Evolutionary conservation across 2,888 invertebrate species (phyloP), one percentile per base, ranked within the genome.

Genomic region (Diabrotica balteata): DNA sequence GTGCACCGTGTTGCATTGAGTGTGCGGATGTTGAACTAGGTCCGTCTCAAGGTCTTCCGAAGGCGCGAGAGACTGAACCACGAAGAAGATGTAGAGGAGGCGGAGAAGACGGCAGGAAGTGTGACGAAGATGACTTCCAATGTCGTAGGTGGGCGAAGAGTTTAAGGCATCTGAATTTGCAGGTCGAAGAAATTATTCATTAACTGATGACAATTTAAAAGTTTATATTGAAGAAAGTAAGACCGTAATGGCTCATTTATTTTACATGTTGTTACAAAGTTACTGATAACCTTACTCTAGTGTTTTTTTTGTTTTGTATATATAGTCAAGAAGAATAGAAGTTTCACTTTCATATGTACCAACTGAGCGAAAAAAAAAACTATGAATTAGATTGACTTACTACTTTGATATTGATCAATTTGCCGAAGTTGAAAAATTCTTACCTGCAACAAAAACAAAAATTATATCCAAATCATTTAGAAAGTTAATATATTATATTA

Each of bases 21-120:
- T 60, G 63, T 63, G 80, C 83, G 84, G 84, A 84, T 84, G 82
- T 84, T 84, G 84, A 84, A 84, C 84, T 83, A 84, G 83, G 84
- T 83, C 82, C 80, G 84, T 84, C 84, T 83, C 84, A 84, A 84
- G 84, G 84, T 81, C 84, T 82, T 75, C 71, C 63, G 75, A 66
- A 72, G 75, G 71, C 78, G 78, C 77, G 79, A 78, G 78, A 77
- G 76, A 42, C 55, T 45, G 44, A 44, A 57, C 55, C 45, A 57
- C 44, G 51, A 63, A 64, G 52, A 58, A 46, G 46, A 42, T 51
- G 52, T 43, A 55, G 47, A 62, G 57, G 55, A 49, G 58, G 50
- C 22, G 51, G 52, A 58, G 45, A 51, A 61, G 64, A 59, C 51
- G 77, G 78, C 79, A 79, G 80, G 79, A 80, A 79, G 79, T 73